Conservation (phyloP, 2,888 invertebrate genomes). For the Xestia sexstrigata region DNA sequence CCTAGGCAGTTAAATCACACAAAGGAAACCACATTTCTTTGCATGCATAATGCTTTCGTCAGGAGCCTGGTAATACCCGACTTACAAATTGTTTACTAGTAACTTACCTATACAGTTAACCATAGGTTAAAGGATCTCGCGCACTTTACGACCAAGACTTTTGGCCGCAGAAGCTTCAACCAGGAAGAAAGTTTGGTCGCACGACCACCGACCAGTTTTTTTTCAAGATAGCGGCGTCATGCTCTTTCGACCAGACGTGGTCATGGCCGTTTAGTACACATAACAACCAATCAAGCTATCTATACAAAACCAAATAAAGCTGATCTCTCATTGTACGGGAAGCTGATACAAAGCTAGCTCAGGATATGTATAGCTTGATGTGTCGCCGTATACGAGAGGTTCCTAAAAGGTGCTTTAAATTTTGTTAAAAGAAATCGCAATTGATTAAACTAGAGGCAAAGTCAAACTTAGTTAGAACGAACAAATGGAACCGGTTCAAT, state of each 20-base stretch:
- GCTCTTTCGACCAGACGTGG: too few relatives aligned
- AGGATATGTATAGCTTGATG: too few relatives aligned
- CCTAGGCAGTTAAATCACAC: not conserved
- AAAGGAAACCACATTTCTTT: conserved; percentile 31
- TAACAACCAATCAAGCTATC: too few relatives aligned
- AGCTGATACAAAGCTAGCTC: too few relatives aligned
- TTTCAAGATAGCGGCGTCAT: too few relatives aligned
- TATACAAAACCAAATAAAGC: too few relatives aligned
- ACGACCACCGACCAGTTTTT: not conserved
- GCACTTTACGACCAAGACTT: not conserved
- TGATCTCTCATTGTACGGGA: too few relatives aligned
- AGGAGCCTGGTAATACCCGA: conserved; percentile 5
- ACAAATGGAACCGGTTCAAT: not conserved
- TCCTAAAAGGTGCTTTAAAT: not conserved
- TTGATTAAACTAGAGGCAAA: not conserved
- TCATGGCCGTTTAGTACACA: too few relatives aligned
- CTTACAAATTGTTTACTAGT: not conserved
- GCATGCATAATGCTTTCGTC: conserved; percentile 9
- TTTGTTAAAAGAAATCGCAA: not conserved
- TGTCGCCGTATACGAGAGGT: too few relatives aligned
- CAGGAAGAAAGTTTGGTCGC: not conserved
- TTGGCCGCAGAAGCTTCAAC: too few relatives aligned
- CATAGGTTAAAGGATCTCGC: not conserved
- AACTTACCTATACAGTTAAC: not conserved
- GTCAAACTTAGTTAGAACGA: not conserved